phyloP scores from a whole-genome alignment of 2,888 invertebrate species.

The Sphaerophoria taeniata region DNA sequence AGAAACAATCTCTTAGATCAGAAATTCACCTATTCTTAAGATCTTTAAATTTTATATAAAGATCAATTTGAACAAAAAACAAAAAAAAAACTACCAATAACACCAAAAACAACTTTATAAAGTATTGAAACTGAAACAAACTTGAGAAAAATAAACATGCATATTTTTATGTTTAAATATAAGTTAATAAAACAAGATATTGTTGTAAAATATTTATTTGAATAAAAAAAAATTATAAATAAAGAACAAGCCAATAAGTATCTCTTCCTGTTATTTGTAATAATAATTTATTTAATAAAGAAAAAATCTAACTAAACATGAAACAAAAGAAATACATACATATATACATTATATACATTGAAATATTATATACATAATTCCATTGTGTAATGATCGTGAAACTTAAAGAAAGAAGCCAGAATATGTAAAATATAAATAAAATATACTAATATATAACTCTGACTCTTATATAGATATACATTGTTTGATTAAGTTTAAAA shows the following conservation, averaged over 20 bases:
- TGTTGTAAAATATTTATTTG: constrained; percentile 49
- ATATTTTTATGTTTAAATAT: constrained; percentile 47
- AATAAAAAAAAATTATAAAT: constrained; percentile 7
- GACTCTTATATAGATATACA: constrained; percentile 69
- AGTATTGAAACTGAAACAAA: not conserved
- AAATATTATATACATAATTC: constrained; percentile 51
- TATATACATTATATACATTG: constrained; percentile 60
- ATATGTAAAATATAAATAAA: constrained; percentile 34
- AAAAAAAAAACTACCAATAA: constrained; percentile 38
- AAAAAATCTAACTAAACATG: constrained; percentile 16
- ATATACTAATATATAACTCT: constrained; percentile 55
- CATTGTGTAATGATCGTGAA: constrained; percentile 65
- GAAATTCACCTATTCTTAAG: constrained; percentile 27
- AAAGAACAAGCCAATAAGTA: constrained; percentile 59
- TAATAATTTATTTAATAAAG: constrained; percentile 43
- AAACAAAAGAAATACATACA: constrained; percentile 51
- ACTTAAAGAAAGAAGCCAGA: constrained; percentile 34
- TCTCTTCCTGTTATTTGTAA: constrained; percentile 72
- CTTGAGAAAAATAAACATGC: constrained; percentile 25
- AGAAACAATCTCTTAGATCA: constrained; percentile 37
- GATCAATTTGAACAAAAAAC: not conserved
- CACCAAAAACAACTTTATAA: constrained; percentile 25
- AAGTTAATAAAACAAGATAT: constrained; percentile 28
- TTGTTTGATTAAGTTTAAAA: constrained; percentile 68
- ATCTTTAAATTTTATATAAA: constrained; percentile 3